Base-by-base conservation (phyloP, 2,888 invertebrate genomes). In the Stenurella melanura region DNA sequence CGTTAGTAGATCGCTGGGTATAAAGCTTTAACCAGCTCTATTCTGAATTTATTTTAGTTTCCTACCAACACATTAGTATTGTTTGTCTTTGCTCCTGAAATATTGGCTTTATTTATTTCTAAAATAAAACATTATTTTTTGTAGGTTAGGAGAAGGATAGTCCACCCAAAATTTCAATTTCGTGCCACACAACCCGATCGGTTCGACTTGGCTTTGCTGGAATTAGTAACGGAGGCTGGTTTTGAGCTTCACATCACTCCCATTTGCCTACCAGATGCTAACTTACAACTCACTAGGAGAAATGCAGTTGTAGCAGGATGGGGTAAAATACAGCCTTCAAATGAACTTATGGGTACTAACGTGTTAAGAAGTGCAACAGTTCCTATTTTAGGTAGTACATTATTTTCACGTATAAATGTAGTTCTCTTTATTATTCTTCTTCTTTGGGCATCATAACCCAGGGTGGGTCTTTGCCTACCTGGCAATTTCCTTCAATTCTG, bases 121-220 rank as follows among this genome's bases (percentile, higher is more conserved):
- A 57, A 1, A 17, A 18, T 0, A 34, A 9, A 0, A 26, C 15
- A 12, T 68, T 63, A 66, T 58, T 42, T 72, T 77, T 85, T 85
- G 70, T 75, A 94, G 74, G 94, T 96, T 0, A 89, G 92, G 74
- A 93, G 94, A 83, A 94, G 95, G 87, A 93, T 95, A 74, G 92
- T 96, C 3, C 96, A 96, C 87, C 96, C 96, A 0, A 91, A 93
- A 34, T 96, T 96, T 88, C 93, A 95, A 86, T 96, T 94, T 87
- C 93, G 95, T 10, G 92, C 94, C 87, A 96, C 96, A 0, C 96
- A 96, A 85, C 96, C 96, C 0, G 96, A 96, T 86, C 92, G 96
- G 78, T 96, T 92, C 87, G 96, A 96, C 88, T 91, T 96, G 76
- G 96, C 96, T 0, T 89, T 96, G 0, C 90, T 96, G 26, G 92